phyloP scores from a whole-genome alignment of 2,888 invertebrate genomes.

The Agonopterix alstromeriana region DNA sequence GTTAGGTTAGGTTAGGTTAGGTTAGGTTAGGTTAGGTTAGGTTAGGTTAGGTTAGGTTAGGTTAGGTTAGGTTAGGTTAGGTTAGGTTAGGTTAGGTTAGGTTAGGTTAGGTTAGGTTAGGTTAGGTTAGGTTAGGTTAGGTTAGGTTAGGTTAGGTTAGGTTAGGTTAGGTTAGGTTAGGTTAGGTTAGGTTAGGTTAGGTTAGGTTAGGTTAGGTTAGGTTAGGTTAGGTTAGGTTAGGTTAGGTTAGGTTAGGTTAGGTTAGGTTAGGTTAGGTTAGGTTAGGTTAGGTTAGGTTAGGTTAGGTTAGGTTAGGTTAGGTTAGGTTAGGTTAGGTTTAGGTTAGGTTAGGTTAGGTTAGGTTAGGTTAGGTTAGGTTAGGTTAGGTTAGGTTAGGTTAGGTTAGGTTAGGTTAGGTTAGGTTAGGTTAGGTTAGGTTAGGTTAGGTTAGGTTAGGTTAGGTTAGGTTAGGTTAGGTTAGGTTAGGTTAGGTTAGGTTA shows the following conservation, averaged over 20 bases:
- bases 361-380: constrained; percentile 16
- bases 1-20: too few relatives aligned
- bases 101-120: constrained; percentile 5
- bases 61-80: constrained; percentile 6
- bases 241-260: constrained; percentile 15
- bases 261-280: constrained; percentile 11
- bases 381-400: constrained; percentile 16
- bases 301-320: constrained; percentile 8
- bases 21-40: constrained; percentile 13
- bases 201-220: constrained; percentile 10
- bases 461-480: constrained; percentile 16
- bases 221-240: constrained; percentile 16
- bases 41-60: constrained; percentile 12
- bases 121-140: constrained; percentile 5
- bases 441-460: constrained; percentile 15
- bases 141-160: constrained; percentile 8
- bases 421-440: constrained; percentile 15
- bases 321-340: constrained; percentile 7
- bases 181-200: constrained; percentile 7
- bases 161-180: constrained; percentile 8
- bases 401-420: constrained; percentile 12
- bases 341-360: constrained; percentile 18
- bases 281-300: constrained; percentile 9
- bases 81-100: constrained; percentile 5
- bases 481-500: constrained; percentile 14